Percentiles rank a stretch among this genome's conserved stretches.
Evolutionary conservation across 2,113 vertebrate genomes (phyloP).

Genomic region (Esox niger): DNA sequence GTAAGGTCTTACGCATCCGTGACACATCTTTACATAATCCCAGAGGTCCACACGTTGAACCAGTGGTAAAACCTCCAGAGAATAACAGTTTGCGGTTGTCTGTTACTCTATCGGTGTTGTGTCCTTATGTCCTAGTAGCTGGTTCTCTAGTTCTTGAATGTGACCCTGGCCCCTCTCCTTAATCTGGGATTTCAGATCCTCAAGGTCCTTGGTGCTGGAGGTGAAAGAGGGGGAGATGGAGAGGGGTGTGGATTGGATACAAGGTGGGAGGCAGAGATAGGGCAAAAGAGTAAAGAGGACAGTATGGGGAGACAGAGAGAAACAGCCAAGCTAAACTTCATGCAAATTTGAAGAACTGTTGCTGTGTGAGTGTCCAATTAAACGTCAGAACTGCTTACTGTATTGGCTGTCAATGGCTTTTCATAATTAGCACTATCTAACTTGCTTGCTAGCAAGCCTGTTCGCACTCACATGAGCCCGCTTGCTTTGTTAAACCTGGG

Average conservation of each 20-base stretch:
- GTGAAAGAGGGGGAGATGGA: neutral
- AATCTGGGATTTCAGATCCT: constrained; percentile 78
- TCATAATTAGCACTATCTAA: too few species aligned
- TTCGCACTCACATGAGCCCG: too few species aligned
- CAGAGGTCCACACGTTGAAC: neutral
- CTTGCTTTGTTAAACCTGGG: too few species aligned
- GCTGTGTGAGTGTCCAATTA: too few species aligned
- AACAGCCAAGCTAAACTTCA: neutral
- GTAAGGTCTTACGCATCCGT: neutral
- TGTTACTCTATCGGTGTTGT: constrained; percentile 11
- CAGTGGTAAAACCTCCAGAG: neutral
- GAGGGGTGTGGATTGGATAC: neutral
- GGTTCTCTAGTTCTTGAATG: constrained; percentile 71
- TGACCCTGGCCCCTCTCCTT: constrained; percentile 64
- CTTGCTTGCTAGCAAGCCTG: too few species aligned
- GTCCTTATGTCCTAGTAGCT: constrained; percentile 21
- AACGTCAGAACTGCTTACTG: too few species aligned
- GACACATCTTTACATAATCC: neutral
- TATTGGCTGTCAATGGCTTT: too few species aligned
- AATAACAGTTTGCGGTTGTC: too few species aligned
- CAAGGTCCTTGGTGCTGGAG: constrained; percentile 83
- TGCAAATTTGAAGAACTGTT: too few species aligned
- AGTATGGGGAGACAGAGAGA: neutral
- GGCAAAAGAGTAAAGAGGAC: too few species aligned
- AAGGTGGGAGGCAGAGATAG: neutral